Percentiles rank a stretch among this genome's conserved stretches.
These are phyloP conservation scores for Notodonta dromedarius DNA, from an alignment of 2,888 invertebrate species.

Conservation along the genomic window DNA sequence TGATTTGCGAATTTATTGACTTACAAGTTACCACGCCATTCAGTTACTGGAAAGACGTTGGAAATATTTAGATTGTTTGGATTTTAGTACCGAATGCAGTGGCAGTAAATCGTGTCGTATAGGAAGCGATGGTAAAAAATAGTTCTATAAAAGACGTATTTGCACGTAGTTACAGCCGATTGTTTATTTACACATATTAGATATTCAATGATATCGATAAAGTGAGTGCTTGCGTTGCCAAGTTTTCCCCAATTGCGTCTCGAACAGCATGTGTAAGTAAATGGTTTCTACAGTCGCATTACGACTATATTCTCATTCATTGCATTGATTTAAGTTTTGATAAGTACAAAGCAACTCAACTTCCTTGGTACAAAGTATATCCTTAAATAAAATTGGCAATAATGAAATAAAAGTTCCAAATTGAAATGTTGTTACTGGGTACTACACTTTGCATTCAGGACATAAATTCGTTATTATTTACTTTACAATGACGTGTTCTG, in stretches of 20 bases:
- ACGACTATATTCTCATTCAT: too few relatives aligned
- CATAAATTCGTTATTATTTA: too few relatives aligned
- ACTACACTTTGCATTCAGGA: too few relatives aligned
- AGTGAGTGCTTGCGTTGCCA: conserved; percentile 32
- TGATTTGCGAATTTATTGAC: conserved; percentile 51
- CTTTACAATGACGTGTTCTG: not conserved
- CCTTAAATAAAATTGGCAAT: too few relatives aligned
- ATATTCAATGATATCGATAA: conserved; percentile 30
- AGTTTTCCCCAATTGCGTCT: conserved; percentile 29
- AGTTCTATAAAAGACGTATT: not conserved
- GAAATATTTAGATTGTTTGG: not conserved
- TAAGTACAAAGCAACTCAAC: not conserved
- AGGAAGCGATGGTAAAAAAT: not conserved
- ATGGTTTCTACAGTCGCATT: not conserved
- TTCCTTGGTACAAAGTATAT: too few relatives aligned
- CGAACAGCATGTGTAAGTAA: conserved; percentile 26
- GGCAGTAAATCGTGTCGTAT: not conserved
- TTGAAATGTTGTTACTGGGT: too few relatives aligned
- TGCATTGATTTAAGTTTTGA: too few relatives aligned
- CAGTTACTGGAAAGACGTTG: conserved; percentile 17
- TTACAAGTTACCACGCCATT: conserved; percentile 38
- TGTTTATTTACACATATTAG: conserved; percentile 39
- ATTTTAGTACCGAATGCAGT: not conserved
- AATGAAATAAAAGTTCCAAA: too few relatives aligned
- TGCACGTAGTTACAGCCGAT: conserved; percentile 4